Evolutionary conservation across 2,797 vertebrate genomes (phyloP).

Genomic region (Pipistrellus nathusii): DNA sequence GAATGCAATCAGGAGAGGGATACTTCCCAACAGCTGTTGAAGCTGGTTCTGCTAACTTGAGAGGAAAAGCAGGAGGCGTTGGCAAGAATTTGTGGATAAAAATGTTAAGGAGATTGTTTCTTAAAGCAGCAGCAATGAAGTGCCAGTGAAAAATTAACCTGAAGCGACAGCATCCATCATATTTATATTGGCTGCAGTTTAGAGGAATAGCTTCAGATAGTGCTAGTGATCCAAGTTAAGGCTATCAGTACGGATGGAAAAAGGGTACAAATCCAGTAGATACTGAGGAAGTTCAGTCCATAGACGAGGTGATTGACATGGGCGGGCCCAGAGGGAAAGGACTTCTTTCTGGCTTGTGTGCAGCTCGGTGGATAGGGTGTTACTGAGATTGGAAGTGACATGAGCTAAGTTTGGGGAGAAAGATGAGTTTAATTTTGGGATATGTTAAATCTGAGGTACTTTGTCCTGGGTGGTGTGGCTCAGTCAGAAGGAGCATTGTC

Average conservation of each 20-base stretch:
- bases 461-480: neutral
- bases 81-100: constrained; percentile 31
- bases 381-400: neutral
- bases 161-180: neutral
- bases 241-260: neutral
- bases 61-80: neutral
- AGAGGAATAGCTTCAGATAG: neutral
- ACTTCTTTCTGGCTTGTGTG: neutral
- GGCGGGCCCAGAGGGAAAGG: neutral
- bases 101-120: neutral
- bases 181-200: neutral
- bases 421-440: constrained; percentile 14
- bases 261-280: neutral
- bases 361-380: neutral
- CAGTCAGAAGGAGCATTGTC: neutral
- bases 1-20: neutral
- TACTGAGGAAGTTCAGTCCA: neutral
- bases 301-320: neutral
- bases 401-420: neutral
- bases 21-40: neutral
- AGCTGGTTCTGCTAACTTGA: neutral
- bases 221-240: neutral
- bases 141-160: neutral
- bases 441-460: neutral
- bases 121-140: neutral